Conservation (phyloP, 2,888 invertebrate genomes). For the Lasioglossum leucozonium region DNA sequence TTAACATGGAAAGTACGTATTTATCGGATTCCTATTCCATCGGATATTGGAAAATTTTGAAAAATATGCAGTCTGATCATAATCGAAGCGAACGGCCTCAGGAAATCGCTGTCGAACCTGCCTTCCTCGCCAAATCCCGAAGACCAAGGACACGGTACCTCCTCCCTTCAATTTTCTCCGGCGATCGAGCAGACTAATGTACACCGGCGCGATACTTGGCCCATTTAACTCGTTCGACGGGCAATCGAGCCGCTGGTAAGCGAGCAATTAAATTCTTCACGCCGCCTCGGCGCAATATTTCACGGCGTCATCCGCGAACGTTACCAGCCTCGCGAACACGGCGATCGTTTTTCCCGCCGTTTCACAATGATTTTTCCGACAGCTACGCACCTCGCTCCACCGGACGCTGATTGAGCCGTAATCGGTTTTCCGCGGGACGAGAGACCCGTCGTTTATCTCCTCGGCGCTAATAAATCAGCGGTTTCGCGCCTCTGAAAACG, state of each 20-base stretch:
- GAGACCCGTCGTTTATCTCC: background rate
- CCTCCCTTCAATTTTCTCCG: constrained; percentile 19
- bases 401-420: constrained; percentile 37
- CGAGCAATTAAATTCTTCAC: constrained; percentile 29
- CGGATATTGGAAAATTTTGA: too few species aligned
- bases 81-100: background rate
- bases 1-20: too few species aligned
- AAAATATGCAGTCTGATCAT: background rate
- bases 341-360: background rate
- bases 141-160: background rate
- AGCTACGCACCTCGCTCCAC: background rate
- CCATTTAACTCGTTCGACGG: background rate
- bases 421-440: constrained; percentile 8
- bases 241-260: background rate
- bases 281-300: constrained; percentile 15
- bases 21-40: too few species aligned
- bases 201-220: background rate
- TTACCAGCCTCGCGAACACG: background rate
- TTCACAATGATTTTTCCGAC: background rate
- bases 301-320: constrained; percentile 1
- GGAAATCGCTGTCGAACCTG: background rate
- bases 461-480: background rate
- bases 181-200: background rate
- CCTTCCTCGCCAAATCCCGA: background rate
- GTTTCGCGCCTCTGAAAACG: background rate